Evolutionary conservation across 2,888 invertebrate genomes (phyloP).

Genomic region (Stenodema calcarata): DNA sequence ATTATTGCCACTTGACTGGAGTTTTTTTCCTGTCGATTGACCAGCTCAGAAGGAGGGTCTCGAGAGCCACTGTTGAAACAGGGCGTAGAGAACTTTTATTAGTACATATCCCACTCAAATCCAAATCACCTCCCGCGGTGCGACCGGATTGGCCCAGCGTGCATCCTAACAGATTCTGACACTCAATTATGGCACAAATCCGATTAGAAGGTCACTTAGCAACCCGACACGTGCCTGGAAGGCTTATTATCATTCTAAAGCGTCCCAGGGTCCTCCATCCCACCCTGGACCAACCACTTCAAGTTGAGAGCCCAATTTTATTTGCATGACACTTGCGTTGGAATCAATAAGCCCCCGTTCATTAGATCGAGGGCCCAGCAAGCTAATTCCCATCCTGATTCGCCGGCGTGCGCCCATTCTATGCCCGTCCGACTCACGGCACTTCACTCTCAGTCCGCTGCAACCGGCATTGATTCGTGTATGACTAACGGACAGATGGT

Average conservation of each 20-base stretch:
- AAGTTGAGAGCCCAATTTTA: conserved; percentile 17
- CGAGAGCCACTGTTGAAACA: not conserved
- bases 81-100: not conserved
- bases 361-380: not conserved
- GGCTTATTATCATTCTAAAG: conserved; percentile 38
- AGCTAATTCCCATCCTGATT: not conserved
- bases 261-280: not conserved
- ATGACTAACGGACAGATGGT: not conserved
- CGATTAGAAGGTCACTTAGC: conserved; percentile 47
- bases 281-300: not conserved
- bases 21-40: not conserved
- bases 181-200: conserved; percentile 35
- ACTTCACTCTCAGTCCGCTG: not conserved
- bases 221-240: conserved; percentile 45
- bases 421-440: not conserved
- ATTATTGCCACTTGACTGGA: not conserved
- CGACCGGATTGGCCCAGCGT: conserved; percentile 37
- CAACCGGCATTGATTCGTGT: not conserved
- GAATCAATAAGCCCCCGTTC: conserved; percentile 33
- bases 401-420: not conserved
- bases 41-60: not conserved
- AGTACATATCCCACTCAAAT: not conserved
- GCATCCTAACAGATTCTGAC: conserved; percentile 22
- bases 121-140: conserved; percentile 10
- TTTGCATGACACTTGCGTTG: conserved; percentile 44